Conservation (phyloP, 2,113 vertebrate species). For the Gymnocephalus cernua region DNA sequence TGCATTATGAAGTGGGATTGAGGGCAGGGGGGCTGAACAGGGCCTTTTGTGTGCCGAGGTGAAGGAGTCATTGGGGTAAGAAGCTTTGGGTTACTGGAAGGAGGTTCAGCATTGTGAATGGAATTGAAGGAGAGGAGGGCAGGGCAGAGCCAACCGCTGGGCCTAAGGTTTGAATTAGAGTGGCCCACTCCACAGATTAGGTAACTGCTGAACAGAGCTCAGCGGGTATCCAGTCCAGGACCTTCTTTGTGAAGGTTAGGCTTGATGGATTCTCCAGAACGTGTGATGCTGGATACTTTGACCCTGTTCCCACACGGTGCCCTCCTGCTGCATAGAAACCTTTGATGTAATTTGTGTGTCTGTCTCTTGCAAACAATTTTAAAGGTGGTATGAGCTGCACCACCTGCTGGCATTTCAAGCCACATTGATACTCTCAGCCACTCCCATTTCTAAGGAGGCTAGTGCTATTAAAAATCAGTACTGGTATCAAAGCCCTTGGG, state of each 20-base stretch:
- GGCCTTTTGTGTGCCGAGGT: slow-evolving; percentile 78
- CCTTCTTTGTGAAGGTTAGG: slow-evolving; percentile 80
- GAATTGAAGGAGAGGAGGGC: slow-evolving; percentile 69
- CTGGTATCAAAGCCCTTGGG: background rate
- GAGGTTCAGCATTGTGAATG: slow-evolving; percentile 76
- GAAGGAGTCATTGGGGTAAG: slow-evolving; percentile 75
- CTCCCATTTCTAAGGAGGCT: background rate
- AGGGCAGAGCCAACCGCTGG: slow-evolving; percentile 75
- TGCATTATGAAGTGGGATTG: slow-evolving; percentile 72
- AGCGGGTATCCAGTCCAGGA: slow-evolving; percentile 70
- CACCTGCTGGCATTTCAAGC: background rate
- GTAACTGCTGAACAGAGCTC: slow-evolving; percentile 71
- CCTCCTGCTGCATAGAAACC: slow-evolving; percentile 28
- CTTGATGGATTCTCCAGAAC: slow-evolving; percentile 74
- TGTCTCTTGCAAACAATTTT: background rate
- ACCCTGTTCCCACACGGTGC: slow-evolving; percentile 76
- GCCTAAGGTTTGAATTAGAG: slow-evolving; percentile 72
- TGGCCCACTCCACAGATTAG: slow-evolving; percentile 70
- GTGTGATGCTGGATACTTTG: slow-evolving; percentile 60
- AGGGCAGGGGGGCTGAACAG: slow-evolving; percentile 76
- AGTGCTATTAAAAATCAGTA: background rate
- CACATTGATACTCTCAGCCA: background rate
- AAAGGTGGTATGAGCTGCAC: background rate
- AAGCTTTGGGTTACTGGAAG: slow-evolving; percentile 85
- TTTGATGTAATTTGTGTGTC: slow-evolving; percentile 21